Conservation (phyloP, 2,113 vertebrate species). For the Equus przewalskii region DNA sequence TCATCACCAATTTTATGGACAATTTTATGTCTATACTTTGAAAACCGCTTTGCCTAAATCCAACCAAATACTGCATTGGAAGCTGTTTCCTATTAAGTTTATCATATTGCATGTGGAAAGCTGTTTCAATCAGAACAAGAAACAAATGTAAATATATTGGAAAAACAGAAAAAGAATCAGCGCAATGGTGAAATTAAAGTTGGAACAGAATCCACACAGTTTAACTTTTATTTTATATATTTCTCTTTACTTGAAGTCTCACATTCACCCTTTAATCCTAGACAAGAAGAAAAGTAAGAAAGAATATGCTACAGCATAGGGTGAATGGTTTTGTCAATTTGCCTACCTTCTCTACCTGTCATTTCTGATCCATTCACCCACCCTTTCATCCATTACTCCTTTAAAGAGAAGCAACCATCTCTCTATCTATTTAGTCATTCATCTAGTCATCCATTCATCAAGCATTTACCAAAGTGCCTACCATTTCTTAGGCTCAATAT, state of each 20-base stretch:
- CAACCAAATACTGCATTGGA: neutral
- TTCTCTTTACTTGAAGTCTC: neutral
- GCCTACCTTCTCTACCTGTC: neutral
- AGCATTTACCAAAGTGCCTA: neutral
- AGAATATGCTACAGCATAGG: neutral
- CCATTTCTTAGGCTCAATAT: neutral
- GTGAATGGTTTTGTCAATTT: neutral
- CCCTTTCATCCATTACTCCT: neutral
- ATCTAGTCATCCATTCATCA: neutral
- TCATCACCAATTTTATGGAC: slow-evolving; percentile 10
- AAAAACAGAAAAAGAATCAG: neutral
- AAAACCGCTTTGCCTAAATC: slow-evolving; percentile 30
- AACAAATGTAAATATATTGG: neutral
- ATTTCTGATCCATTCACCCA: neutral
- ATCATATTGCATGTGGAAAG: neutral
- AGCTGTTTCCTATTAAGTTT: neutral
- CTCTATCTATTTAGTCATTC: neutral
- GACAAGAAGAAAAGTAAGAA: neutral
- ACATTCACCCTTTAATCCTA: neutral
- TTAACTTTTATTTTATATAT: neutral
- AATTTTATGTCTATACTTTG: slow-evolving; percentile 19
- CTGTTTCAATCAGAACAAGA: neutral
- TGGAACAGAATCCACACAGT: neutral
- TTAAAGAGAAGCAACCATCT: neutral
- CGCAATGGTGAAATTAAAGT: neutral